A percentile compares a stretch with the other conserved stretches of the same genome.
Evolutionary conservation across 1,140 invertebrate species (phyloP).

Genomic region (Dinoponera quadriceps): DNA sequence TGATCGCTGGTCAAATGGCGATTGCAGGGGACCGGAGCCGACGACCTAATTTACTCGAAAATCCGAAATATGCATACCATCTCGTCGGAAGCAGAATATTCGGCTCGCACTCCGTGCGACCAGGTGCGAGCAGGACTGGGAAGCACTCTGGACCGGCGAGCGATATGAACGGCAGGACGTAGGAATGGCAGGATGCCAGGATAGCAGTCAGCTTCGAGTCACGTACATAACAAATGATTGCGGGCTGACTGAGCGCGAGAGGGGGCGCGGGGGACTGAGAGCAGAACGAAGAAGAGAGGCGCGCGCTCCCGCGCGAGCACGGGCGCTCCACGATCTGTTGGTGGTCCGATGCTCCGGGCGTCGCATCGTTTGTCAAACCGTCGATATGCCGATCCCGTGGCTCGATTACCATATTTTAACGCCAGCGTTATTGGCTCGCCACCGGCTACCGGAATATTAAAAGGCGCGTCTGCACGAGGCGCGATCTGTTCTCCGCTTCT

Average conservation of each 20-base stretch:
- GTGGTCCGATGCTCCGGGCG: conserved; percentile 82
- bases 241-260: conserved; percentile 69
- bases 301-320: conserved; percentile 69
- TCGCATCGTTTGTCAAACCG: conserved; percentile 85
- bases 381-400: conserved; percentile 84
- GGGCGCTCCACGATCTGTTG: conserved; percentile 78
- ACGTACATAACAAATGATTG: conserved; percentile 85
- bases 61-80: background rate
- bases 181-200: conserved; percentile 77
- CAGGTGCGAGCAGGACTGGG: conserved; percentile 67
- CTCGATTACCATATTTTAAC: conserved; percentile 86
- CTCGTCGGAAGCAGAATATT: conserved; percentile 13
- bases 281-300: conserved; percentile 70
- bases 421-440: conserved; percentile 82
- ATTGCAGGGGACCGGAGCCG: background rate
- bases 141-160: conserved; percentile 43
- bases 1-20: background rate
- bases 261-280: conserved; percentile 16
- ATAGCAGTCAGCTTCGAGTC: conserved; percentile 82
- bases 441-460: conserved; percentile 83
- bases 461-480: conserved; percentile 55
- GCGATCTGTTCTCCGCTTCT: conserved; percentile 36
- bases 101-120: conserved; percentile 53
- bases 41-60: conserved; percentile 25
- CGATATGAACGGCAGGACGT: conserved; percentile 73